Conservation (phyloP, 2,797 vertebrate genomes). For the Prionace glauca region DNA sequence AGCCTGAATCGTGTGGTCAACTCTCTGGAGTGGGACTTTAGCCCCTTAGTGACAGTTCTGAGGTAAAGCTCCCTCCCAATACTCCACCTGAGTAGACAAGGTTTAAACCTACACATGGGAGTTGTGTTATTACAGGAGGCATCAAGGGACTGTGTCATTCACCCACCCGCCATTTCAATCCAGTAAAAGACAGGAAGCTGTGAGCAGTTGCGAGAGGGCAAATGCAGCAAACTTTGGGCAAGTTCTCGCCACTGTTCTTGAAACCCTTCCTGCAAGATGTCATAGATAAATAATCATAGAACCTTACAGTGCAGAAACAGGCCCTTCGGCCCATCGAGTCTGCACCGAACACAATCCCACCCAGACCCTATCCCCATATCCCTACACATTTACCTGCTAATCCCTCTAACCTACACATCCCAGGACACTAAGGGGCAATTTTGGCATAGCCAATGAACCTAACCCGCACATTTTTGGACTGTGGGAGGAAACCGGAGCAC, state of each 20-base stretch:
- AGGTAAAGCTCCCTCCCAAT: not conserved
- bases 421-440: no score
- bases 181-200: not conserved
- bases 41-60: not conserved
- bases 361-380: no score
- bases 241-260: not conserved
- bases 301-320: no score
- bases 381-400: no score
- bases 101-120: not conserved
- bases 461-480: no score
- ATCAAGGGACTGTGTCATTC: not conserved
- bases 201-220: not conserved
- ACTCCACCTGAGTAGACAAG: not conserved
- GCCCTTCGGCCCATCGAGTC: no score
- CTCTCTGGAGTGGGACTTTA: not conserved
- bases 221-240: not conserved
- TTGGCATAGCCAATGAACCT: no score
- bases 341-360: no score
- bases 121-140: no score
- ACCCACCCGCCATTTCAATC: not conserved
- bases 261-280: not conserved
- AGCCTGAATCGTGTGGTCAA: not conserved
- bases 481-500: no score
- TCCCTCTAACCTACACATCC: no score
- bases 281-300: no score